These are phyloP conservation scores for Mesorhabditis spiculigera DNA, from an alignment of 2,888 invertebrate genomes.

Conservation along the genomic window DNA sequence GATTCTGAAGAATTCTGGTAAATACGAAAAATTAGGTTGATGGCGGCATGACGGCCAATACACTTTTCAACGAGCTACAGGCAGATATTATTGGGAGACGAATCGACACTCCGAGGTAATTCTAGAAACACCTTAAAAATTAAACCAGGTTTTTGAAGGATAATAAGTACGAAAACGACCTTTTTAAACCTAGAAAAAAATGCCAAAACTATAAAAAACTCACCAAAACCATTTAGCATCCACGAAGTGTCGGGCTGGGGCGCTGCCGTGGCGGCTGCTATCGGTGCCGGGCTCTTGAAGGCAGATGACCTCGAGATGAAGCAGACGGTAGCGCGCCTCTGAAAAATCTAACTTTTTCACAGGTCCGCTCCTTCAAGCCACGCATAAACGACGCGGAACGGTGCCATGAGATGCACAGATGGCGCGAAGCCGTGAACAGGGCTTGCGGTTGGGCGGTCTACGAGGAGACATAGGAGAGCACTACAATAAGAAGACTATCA, in stretches of 20 bases:
- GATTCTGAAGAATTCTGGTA: background rate
- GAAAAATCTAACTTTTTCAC: conserved; percentile 13
- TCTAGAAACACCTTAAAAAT: background rate
- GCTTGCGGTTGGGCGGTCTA: conserved; percentile 40
- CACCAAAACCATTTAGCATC: conserved; percentile 10
- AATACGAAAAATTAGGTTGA: conserved; percentile 76
- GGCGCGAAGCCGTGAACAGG: conserved; percentile 50
- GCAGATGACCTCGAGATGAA: conserved; percentile 37
- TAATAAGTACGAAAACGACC: too few species aligned
- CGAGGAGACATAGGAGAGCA: background rate
- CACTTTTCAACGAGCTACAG: conserved; percentile 88
- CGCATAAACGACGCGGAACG: conserved; percentile 30
- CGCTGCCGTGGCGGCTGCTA: conserved; percentile 79
- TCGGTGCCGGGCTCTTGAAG: conserved; percentile 46
- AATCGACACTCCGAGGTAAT: conserved; percentile 68
- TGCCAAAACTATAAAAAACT: background rate
- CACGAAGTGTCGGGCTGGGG: conserved; percentile 89
- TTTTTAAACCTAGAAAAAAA: too few species aligned
- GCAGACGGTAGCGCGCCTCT: conserved; percentile 1
- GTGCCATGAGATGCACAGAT: conserved; percentile 30
- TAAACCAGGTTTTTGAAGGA: background rate
- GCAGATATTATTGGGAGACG: conserved; percentile 88
- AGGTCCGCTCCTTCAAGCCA: conserved; percentile 35
- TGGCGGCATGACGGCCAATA: conserved; percentile 85
- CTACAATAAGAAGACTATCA: too few species aligned